Base-by-base conservation (phyloP, 2,888 invertebrate species). In the Luffia ferchaultella region DNA sequence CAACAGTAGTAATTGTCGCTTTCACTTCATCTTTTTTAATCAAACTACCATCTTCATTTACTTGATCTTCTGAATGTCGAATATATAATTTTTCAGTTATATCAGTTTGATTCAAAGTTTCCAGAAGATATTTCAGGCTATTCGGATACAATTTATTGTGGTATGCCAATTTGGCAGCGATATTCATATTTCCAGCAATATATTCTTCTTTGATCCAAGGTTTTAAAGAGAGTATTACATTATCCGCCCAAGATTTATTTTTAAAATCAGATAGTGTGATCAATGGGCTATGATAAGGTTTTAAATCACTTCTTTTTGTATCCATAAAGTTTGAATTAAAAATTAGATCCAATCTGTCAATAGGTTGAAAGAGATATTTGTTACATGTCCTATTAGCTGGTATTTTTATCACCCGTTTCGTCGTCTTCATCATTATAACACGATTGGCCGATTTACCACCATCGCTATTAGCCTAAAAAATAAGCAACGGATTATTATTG, bases 321-420 rank as follows among this genome's bases (percentile, higher is more conserved):
- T 63, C 71, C 2, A 76, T 68, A 1, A 72, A 52, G 30, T 79
- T 75, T 55, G 73, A 76, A 0, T 76, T 76, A 52, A 82, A 77
- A 76, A 80, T 76, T 18, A 73, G 70, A 45, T 79, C 77, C 17
- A 82, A 63, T 45, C 73, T 62, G 50, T 80, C 80, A 43, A 80
- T 67, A 9, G 67, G 71, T 54, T 79, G 76, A 53, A 82, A 82
- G 16, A 73, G 44, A 53, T 76, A 78, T 56, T 79, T 79, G 57
- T 76, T 77, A 54, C 67, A 68, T 55, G 58, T 65, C 1, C 71
- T 63, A 50, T 61, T 73, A 1, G 80, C 83, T 1, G 90, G 90
- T 49, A 91, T 85, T 68, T 90, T 89, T 44, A 92, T 87, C 2
- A 91, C 86, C n/a, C 92, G 84, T 65, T 88, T 90, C 0, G 90